A percentile compares a stretch with the other conserved stretches of the same genome.
Conservation (phyloP, 2,888 invertebrate species). For the Heliconius erato region DNA sequence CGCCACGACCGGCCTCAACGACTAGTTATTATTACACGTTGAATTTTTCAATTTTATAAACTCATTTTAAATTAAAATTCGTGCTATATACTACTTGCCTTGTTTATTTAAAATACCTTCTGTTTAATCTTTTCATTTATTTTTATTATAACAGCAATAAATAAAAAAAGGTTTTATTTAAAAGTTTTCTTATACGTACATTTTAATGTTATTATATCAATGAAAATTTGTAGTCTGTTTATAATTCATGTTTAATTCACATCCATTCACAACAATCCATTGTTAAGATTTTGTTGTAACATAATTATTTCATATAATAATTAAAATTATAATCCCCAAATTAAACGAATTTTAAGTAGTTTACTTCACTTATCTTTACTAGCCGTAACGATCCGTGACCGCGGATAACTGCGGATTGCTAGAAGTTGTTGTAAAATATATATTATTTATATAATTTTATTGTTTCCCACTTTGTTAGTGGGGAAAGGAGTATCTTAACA, state of each 20-base stretch:
- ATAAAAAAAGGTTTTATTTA: too few species aligned
- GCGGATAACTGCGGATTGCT: constrained; percentile 13
- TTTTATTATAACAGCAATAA: too few species aligned
- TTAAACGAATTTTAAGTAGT: constrained; percentile 7
- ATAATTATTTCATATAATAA: constrained; percentile 16
- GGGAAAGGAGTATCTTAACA: too few species aligned
- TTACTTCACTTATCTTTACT: constrained; percentile 17
- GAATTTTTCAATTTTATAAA: too few species aligned
- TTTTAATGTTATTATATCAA: neutral
- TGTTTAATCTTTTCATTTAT: too few species aligned
- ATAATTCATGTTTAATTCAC: neutral
- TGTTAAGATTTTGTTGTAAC: neutral
- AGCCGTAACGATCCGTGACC: constrained; percentile 17
- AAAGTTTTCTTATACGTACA: too few species aligned
- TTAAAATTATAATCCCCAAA: neutral
- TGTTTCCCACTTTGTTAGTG: too few species aligned
- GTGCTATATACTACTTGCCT: too few species aligned
- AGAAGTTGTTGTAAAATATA: neutral
- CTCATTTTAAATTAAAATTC: too few species aligned
- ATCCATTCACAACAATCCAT: neutral
- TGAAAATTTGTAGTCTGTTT: neutral
- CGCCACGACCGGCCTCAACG: too few species aligned
- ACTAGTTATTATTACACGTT: too few species aligned
- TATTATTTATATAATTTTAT: neutral
- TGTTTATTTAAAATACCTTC: too few species aligned